phyloP scores from a whole-genome alignment of 1,140 invertebrate species.

The Drosophila aff. region DNA sequence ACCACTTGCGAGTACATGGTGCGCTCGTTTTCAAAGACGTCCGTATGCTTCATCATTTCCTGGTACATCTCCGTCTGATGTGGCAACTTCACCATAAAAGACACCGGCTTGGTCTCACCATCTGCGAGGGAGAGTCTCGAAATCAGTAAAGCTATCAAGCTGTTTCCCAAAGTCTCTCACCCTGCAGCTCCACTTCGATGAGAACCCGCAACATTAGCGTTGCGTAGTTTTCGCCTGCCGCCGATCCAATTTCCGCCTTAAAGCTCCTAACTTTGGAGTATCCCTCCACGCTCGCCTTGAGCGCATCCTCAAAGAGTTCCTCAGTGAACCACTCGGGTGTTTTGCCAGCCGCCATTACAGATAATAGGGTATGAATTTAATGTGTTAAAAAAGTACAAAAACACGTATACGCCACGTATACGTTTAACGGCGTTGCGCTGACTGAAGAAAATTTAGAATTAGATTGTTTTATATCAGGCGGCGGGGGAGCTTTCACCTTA shows the following conservation, averaged over 20 bases:
- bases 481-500: constrained; percentile 13
- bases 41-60: constrained; percentile 35
- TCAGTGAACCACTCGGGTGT: constrained; percentile 63
- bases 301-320: constrained; percentile 54
- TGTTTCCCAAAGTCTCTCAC: constrained; percentile 26
- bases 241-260: constrained; percentile 39
- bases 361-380: background rate
- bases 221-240: constrained; percentile 69
- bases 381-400: background rate
- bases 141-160: background rate
- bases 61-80: constrained; percentile 33
- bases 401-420: background rate
- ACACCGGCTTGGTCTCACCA: constrained; percentile 47
- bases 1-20: constrained; percentile 57
- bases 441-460: constrained; percentile 12
- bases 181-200: constrained; percentile 62
- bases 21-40: constrained; percentile 61
- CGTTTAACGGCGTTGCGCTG: constrained; percentile 2
- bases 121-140: constrained; percentile 29
- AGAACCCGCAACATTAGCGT: constrained; percentile 54
- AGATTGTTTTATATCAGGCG: constrained; percentile 16
- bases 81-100: constrained; percentile 66
- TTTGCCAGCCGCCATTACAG: constrained; percentile 35
- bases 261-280: constrained; percentile 62
- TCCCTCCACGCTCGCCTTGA: constrained; percentile 53